These are phyloP conservation scores for Meloidogyne floridensis DNA, from an alignment of 1,140 invertebrate species.

Conservation along the genomic window DNA sequence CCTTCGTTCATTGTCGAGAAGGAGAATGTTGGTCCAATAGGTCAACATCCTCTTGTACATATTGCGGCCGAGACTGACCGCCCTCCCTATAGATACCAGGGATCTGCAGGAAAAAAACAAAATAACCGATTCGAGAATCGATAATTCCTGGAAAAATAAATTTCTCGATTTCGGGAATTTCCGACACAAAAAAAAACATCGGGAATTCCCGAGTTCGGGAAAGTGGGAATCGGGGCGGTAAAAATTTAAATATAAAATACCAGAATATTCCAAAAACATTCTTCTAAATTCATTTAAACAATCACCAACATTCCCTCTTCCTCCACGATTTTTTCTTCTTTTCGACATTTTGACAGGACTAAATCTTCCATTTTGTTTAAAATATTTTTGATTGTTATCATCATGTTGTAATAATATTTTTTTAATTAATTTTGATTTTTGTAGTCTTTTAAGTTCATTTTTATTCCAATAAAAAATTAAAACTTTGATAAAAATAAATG, in stretches of 20 bases:
- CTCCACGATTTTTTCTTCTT: not conserved
- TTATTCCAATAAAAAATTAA: not conserved
- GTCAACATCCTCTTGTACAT: too few relatives aligned
- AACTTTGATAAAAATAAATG: not conserved
- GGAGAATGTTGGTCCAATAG: too few relatives aligned
- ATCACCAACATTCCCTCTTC: not conserved
- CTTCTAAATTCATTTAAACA: conserved; percentile 4
- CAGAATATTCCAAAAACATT: conserved; percentile 2
- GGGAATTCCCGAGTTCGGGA: too few relatives aligned
- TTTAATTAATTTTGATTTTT: conserved; percentile 1
- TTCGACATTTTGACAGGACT: not conserved
- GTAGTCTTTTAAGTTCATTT: not conserved
- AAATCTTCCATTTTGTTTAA: not conserved
- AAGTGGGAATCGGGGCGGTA: too few relatives aligned
- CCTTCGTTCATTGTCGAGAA: too few relatives aligned
- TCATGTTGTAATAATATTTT: not conserved
- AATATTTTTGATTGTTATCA: not conserved
- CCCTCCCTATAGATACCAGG: too few relatives aligned
- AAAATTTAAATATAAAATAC: not conserved
- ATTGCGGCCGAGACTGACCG: too few relatives aligned
- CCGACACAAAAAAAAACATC: too few relatives aligned
- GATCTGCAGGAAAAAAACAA: too few relatives aligned
- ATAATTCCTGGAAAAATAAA: too few relatives aligned
- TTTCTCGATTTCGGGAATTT: too few relatives aligned
- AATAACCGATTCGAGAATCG: too few relatives aligned